These are phyloP conservation scores for Xyrauchen texanus DNA, from an alignment of 2,113 vertebrate genomes.

Conservation along the genomic window DNA sequence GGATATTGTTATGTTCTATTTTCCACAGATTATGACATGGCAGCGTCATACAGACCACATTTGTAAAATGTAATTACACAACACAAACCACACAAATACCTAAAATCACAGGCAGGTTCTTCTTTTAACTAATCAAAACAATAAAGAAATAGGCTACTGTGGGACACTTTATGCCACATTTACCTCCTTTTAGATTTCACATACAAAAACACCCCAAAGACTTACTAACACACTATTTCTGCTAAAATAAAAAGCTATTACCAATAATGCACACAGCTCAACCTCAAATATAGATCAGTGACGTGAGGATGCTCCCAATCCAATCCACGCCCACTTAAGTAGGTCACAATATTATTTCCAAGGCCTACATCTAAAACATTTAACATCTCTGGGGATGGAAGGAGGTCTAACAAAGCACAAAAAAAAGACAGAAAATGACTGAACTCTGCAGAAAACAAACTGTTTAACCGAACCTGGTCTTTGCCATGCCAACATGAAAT, in stretches of 20 bases:
- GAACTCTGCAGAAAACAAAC: not conserved
- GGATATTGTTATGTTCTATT: conserved; percentile 32
- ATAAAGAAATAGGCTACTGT: too few species aligned
- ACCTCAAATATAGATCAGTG: conserved; percentile 42
- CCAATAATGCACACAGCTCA: conserved; percentile 19
- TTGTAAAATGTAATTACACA: not conserved
- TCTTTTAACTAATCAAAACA: not conserved
- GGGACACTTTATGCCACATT: too few species aligned
- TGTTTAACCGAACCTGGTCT: not conserved
- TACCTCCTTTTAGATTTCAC: too few species aligned
- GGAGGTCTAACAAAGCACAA: too few species aligned
- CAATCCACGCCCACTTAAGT: conserved; percentile 18
- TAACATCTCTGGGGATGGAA: conserved; percentile 20
- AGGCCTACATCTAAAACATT: conserved; percentile 30
- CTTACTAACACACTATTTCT: not conserved
- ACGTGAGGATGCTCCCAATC: conserved; percentile 14
- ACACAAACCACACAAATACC: not conserved
- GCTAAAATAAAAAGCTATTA: too few species aligned
- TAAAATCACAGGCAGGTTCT: not conserved
- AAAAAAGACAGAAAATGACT: too few species aligned
- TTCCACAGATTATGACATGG: conserved; percentile 7
- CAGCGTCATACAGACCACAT: not conserved
- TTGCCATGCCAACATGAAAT: conserved; percentile 19
- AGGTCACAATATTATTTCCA: conserved; percentile 47
- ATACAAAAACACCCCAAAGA: not conserved